Conservation (phyloP, 2,113 vertebrate species). For the Mohoua ochrocephala region DNA sequence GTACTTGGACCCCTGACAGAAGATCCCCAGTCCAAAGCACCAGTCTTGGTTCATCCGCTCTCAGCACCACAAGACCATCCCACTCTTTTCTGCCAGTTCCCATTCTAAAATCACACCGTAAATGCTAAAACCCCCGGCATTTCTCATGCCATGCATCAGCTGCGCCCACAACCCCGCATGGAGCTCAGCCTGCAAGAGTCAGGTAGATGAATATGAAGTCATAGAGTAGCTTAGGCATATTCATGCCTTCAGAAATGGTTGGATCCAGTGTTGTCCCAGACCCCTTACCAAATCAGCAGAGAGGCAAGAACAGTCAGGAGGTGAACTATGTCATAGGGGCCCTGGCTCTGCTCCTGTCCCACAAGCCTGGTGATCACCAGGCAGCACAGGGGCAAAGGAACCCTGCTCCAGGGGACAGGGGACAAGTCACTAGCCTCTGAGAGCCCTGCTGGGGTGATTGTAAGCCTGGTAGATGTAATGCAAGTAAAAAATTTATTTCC, state of each 20-base stretch:
- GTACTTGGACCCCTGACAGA: neutral
- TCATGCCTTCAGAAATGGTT: neutral
- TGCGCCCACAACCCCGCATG: neutral
- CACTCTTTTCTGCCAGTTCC: neutral
- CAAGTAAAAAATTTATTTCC: neutral
- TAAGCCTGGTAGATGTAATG: neutral
- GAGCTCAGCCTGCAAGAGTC: neutral
- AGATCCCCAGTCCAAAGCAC: neutral
- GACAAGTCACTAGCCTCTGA: neutral
- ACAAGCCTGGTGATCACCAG: neutral
- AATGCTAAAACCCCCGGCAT: neutral
- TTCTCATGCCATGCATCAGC: neutral
- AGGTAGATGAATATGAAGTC: neutral
- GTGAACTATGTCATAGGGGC: rapidly evolving
- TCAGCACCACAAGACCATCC: neutral
- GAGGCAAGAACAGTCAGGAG: neutral
- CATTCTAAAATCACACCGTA: neutral
- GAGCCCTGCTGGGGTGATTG: neutral
- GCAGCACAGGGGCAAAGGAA: neutral
- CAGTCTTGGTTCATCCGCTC: neutral
- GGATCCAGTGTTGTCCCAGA: neutral
- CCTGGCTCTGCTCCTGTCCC: neutral
- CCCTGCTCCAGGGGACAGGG: neutral
- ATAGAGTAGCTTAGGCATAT: neutral
- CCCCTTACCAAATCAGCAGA: neutral